Base-by-base conservation (phyloP, 2,888 invertebrate species). In the Epinotia bilunana region DNA sequence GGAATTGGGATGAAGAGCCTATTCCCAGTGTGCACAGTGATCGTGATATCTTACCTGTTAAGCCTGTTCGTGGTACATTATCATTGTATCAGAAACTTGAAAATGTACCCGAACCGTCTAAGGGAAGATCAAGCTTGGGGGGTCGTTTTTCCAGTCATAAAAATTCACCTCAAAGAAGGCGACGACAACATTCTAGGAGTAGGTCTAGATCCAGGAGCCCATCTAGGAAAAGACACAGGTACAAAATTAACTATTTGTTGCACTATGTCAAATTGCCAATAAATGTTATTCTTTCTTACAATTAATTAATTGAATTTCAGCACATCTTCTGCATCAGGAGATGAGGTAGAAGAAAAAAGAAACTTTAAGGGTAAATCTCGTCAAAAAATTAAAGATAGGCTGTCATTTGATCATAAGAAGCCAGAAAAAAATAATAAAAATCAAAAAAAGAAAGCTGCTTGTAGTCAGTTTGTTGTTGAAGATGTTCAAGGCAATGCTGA, bases 1-100 rank as follows among this genome's bases (percentile, higher is more conserved):
- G 98, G 86, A 98, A 99, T 93, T 99, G 99, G 99, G 97, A 97
- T 82, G 96, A 95, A 78, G 99, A 99, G 88, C 98, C 99, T 46
- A 95, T 99, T 80, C 99, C 99, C 60, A 97, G 96, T 89, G 97
- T 97, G 72, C 95, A 97, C 85, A 97, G 97, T 88, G 97, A 97
- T 87, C 95, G 97, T 55, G 95, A 96, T 90, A 95, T 94, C 79
- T 92, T 96, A 84, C 95, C 95, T 73, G 95, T 95, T 39, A 96
- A 96, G 83, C 94, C 95, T 70, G 95, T 95, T 43, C 90, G 94
- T 79, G 95, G 95, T 79, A 89, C 95, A 80, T 86, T 96, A 82
- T 88, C 95, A 78, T 91, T 95, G 83, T 95, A 95, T 86, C 96
- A 96, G 86, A 96, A 95, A 81, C 86, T 80, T 83, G 92, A 89